These are phyloP conservation scores for Piscicola geometra DNA, from an alignment of 2,888 invertebrate genomes.

Conservation along the genomic window DNA sequence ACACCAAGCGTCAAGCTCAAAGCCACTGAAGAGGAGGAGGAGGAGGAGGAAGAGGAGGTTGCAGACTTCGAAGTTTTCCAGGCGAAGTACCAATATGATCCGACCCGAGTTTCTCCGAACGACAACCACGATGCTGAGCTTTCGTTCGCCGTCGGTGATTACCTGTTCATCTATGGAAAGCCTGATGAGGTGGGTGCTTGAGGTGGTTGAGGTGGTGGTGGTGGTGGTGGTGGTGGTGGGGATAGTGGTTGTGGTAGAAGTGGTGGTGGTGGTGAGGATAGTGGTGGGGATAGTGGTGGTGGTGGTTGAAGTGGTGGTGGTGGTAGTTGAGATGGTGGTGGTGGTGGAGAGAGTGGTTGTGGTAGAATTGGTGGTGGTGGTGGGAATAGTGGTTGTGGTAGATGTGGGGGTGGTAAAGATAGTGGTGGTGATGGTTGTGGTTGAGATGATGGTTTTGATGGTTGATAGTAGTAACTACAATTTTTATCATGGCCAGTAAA, in stretches of 20 bases:
- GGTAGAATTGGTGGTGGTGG: conserved; percentile 78
- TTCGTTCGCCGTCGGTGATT: conserved; percentile 83
- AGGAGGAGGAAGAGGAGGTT: not conserved
- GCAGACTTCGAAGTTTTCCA: conserved; percentile 48
- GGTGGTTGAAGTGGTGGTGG: not conserved
- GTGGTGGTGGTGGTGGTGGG: not conserved
- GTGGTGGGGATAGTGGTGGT: not conserved
- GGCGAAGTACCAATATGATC: conserved; percentile 63
- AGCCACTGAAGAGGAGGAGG: too few species aligned
- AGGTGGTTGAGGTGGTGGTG: not conserved
- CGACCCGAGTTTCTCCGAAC: conserved; percentile 68
- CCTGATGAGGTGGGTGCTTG: conserved; percentile 53
- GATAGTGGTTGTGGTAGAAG: not conserved
- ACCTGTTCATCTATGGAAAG: conserved; percentile 84
- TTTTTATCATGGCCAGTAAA: too few species aligned
- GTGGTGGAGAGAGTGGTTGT: not conserved
- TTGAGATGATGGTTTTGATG: too few species aligned
- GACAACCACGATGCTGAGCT: conserved; percentile 92
- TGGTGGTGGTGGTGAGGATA: conserved; percentile 1
- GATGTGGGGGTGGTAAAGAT: too few species aligned
- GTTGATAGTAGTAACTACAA: too few species aligned
- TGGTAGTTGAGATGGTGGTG: conserved; percentile 1
- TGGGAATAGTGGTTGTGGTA: too few species aligned
- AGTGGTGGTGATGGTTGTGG: too few species aligned
- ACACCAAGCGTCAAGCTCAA: too few species aligned